Conservation (phyloP, 2,113 vertebrate genomes). For the Datnioides undecimradiatus region DNA sequence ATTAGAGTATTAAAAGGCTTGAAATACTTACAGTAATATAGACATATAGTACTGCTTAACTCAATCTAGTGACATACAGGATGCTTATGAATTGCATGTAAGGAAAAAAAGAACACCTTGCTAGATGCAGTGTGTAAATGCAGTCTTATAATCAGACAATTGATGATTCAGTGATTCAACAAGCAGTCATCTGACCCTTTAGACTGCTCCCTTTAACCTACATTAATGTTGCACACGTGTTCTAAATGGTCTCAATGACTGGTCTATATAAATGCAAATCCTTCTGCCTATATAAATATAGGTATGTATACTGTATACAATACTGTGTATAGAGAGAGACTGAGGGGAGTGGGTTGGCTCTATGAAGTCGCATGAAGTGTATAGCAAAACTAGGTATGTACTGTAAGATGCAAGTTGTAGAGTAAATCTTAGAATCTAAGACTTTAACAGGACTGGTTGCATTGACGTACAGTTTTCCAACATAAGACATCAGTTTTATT, state of each 20-base stretch:
- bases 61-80: too few relatives aligned
- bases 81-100: background rate
- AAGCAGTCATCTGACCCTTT: background rate
- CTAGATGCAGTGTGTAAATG: too few relatives aligned
- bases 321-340: background rate
- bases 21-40: background rate
- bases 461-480: background rate
- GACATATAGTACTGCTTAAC: background rate
- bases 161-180: background rate
- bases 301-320: background rate
- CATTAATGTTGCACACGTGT: background rate
- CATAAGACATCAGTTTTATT: constrained; percentile 3
- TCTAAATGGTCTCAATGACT: background rate
- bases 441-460: background rate
- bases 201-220: background rate
- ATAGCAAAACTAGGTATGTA: background rate
- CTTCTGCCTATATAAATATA: background rate
- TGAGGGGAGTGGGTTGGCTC: background rate
- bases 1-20: background rate
- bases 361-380: background rate
- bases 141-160: background rate
- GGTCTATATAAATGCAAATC: background rate
- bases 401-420: background rate
- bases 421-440: background rate
- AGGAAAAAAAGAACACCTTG: too few relatives aligned